Conservation (phyloP, 92 coral and sea anemone genomes). For the Palythoa grandiflora region DNA sequence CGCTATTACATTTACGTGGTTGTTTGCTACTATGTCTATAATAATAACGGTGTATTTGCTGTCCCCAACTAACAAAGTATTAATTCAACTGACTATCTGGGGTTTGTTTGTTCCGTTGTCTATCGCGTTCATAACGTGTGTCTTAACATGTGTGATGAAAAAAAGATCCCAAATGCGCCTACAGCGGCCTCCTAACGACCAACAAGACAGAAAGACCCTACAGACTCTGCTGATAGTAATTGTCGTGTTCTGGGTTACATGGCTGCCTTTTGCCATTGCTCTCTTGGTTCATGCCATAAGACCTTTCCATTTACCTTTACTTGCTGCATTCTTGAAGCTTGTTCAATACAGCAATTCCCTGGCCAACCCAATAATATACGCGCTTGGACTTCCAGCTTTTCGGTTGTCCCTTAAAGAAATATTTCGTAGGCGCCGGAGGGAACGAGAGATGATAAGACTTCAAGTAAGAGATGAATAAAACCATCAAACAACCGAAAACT, state of each 20-base stretch:
- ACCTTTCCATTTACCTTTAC: too few relatives aligned
- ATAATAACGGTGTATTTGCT: neutral
- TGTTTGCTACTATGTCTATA: neutral
- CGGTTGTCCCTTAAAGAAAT: neutral
- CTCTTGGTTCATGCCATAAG: neutral
- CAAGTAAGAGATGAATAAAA: too few relatives aligned
- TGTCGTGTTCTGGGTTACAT: neutral
- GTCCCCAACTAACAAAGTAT: neutral
- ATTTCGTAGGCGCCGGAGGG: neutral
- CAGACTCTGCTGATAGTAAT: conserved; percentile 15
- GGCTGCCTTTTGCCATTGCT: conserved; percentile 10
- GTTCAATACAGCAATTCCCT: neutral
- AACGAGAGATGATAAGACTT: neutral
- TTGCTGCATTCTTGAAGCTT: neutral
- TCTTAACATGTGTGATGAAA: neutral
- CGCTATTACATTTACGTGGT: neutral
- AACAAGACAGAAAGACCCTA: neutral
- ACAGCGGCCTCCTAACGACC: neutral
- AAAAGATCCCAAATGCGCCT: conserved; percentile 3
- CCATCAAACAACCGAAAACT: too few relatives aligned
- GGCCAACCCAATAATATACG: neutral
- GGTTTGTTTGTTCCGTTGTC: neutral
- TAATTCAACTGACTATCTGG: neutral
- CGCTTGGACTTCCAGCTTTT: neutral
- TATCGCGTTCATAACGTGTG: neutral